phyloP scores from a whole-genome alignment of 2,113 vertebrate species.

The Triplophysa siluroides region DNA sequence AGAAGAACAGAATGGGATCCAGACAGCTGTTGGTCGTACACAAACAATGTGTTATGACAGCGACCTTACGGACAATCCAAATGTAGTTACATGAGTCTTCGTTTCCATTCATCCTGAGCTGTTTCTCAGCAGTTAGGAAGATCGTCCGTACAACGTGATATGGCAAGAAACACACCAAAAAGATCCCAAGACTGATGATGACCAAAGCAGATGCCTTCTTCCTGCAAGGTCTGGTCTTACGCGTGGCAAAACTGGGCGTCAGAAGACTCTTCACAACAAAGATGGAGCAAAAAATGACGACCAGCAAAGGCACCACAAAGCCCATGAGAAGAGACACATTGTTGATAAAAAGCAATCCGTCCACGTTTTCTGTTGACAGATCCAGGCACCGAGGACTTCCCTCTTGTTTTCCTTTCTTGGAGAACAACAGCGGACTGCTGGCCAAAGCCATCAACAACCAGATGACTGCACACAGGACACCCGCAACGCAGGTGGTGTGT shows the following conservation, averaged over 20 bases:
- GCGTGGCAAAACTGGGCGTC: constrained; percentile 55
- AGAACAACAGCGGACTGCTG: constrained; percentile 55
- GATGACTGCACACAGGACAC: constrained; percentile 60
- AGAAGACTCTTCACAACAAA: constrained; percentile 61
- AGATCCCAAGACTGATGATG: constrained; percentile 70
- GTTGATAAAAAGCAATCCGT: constrained; percentile 63
- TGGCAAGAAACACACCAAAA: constrained; percentile 76
- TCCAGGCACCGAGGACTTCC: constrained; percentile 63
- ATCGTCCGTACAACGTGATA: constrained; percentile 73
- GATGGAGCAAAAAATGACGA: constrained; percentile 70
- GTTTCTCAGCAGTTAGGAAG: constrained; percentile 52
- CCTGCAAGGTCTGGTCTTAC: constrained; percentile 36
- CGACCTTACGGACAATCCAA: constrained; percentile 57
- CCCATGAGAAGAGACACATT: constrained; percentile 61
- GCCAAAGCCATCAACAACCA: constrained; percentile 67
- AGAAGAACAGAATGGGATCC: constrained; percentile 80
- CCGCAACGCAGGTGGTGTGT: constrained; percentile 56
- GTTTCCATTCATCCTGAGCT: neutral
- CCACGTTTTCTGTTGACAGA: neutral
- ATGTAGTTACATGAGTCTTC: constrained; percentile 19
- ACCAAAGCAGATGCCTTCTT: constrained; percentile 72
- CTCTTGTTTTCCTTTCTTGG: neutral
- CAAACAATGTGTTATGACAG: constrained; percentile 68
- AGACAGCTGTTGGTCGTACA: constrained; percentile 75
- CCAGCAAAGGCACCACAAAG: constrained; percentile 69